Percentiles rank a stretch among this genome's conserved stretches.
phyloP scores from a whole-genome alignment of 2,888 invertebrate species.

The Micoletzkya japonica region DNA sequence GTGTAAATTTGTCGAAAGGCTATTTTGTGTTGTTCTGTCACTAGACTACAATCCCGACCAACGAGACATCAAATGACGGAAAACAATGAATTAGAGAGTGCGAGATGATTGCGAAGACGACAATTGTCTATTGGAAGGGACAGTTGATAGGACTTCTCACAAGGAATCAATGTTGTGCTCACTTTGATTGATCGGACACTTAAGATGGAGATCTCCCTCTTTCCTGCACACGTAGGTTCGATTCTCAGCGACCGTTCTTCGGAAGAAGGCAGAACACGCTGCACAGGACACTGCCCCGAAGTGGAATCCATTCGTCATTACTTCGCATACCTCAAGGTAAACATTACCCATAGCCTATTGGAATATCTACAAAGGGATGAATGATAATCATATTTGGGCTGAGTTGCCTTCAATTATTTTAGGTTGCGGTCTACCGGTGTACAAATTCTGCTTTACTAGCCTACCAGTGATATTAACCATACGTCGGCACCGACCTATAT shows the following conservation, averaged over 20 bases:
- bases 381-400: not conserved
- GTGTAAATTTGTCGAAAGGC: too few species aligned
- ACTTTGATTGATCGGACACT: slow-evolving; percentile 29
- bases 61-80: too few species aligned
- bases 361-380: not conserved
- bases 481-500: not conserved
- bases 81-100: too few species aligned
- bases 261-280: slow-evolving; percentile 37
- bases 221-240: slow-evolving; percentile 23
- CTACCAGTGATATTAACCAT: not conserved
- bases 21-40: too few species aligned
- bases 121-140: too few species aligned
- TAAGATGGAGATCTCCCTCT: slow-evolving; percentile 28
- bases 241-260: slow-evolving; percentile 28
- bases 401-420: too few species aligned
- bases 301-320: slow-evolving; percentile 36
- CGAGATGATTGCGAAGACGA: too few species aligned
- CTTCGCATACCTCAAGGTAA: slow-evolving; percentile 33
- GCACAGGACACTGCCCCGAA: slow-evolving; percentile 38
- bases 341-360: not conserved
- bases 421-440: too few species aligned
- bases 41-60: too few species aligned
- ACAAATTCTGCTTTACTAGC: too few species aligned
- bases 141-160: too few species aligned
- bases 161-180: too few species aligned